Conservation (phyloP, 2,888 invertebrate genomes). For the Catotricha subobsoleta region DNA sequence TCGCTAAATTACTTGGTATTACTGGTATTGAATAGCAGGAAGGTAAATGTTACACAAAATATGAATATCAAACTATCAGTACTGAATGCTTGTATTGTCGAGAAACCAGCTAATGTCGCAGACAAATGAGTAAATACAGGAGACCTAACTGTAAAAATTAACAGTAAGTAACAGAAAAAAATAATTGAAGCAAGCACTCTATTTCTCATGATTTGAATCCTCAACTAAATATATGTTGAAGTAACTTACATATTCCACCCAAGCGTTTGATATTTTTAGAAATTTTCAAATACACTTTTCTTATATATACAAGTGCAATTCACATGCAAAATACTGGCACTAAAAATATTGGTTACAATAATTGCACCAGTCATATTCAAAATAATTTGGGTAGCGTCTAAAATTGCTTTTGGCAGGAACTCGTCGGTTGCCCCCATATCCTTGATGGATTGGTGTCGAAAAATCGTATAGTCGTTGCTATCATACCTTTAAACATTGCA, state of each 20-base stretch:
- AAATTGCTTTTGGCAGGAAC: conserved; percentile 45
- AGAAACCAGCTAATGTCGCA: conserved; percentile 52
- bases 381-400: conserved; percentile 42
- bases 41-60: not conserved
- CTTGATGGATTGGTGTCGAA: conserved; percentile 72
- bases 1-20: not conserved
- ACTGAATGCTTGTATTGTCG: conserved; percentile 53
- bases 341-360: conserved; percentile 40
- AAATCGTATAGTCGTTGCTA: conserved; percentile 40
- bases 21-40: conserved; percentile 15
- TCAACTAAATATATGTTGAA: not conserved
- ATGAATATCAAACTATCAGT: conserved; percentile 30
- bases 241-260: conserved; percentile 41
- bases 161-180: not conserved
- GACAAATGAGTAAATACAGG: conserved; percentile 65
- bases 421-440: conserved; percentile 66
- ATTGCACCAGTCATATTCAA: conserved; percentile 37
- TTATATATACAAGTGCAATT: conserved; percentile 37
- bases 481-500: conserved; percentile 41
- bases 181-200: no score
- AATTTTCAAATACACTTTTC: conserved; percentile 45
- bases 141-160: conserved; percentile 42
- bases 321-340: conserved; percentile 38
- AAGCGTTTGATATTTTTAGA: conserved; percentile 49
- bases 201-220: no score